Evolutionary conservation across 2,113 vertebrate genomes (phyloP).

Genomic region (Gavia stellata): DNA sequence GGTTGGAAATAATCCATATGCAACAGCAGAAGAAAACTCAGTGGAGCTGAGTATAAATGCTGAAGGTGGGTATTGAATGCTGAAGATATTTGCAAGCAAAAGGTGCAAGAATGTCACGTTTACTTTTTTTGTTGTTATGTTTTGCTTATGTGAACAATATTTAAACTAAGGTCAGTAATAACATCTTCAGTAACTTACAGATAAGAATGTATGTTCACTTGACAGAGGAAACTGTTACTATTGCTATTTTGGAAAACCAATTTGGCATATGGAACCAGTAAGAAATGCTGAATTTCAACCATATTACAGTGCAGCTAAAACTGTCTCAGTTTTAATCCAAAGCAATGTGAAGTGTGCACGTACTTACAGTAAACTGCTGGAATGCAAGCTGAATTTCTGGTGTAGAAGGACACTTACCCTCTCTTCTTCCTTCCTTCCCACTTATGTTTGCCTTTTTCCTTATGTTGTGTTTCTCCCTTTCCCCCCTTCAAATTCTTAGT

Average conservation of each 20-base stretch:
- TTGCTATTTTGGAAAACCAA: not conserved
- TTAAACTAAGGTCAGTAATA: not conserved
- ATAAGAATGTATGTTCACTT: not conserved
- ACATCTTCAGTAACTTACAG: not conserved
- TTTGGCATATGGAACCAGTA: not conserved
- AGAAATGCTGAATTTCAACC: not conserved
- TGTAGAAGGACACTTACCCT: not conserved
- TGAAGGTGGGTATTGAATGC: slow-evolving; percentile 78
- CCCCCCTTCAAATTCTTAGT: not conserved
- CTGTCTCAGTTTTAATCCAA: not conserved
- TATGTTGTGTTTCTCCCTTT: not conserved
- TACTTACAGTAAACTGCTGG: not conserved
- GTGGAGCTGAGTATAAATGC: slow-evolving; percentile 84
- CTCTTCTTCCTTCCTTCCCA: not conserved
- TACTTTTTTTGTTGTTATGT: not conserved
- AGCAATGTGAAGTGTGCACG: not conserved
- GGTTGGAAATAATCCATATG: slow-evolving; percentile 92
- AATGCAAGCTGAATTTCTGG: not conserved
- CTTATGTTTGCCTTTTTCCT: not conserved
- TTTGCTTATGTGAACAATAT: not conserved
- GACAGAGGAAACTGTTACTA: not conserved
- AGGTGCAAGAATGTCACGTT: not conserved
- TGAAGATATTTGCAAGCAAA: not conserved
- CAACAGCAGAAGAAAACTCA: slow-evolving; percentile 76
- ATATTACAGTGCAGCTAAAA: not conserved